Evolutionary conservation across 2,797 vertebrate species (phyloP).

Genomic region (Perodicticus potto): DNA sequence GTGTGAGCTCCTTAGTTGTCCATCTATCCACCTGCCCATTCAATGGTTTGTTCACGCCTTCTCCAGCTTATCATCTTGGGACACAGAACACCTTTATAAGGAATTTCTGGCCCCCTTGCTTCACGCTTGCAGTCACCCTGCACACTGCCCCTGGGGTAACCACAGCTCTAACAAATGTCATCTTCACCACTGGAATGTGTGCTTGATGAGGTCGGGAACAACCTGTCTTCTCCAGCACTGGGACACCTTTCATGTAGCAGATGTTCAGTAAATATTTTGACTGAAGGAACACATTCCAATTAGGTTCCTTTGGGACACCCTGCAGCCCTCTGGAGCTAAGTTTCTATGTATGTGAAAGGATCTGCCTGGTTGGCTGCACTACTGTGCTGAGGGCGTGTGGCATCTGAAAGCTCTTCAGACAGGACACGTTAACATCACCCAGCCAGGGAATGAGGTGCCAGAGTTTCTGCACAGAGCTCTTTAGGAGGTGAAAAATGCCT

Average conservation of each 20-base stretch:
- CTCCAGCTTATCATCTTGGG: background rate
- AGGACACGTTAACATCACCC: background rate
- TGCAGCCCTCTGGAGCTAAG: background rate
- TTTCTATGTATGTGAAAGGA: background rate
- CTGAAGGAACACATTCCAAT: background rate
- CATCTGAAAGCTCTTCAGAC: background rate
- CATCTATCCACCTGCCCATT: background rate
- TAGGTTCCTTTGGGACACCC: background rate
- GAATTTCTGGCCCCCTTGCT: background rate
- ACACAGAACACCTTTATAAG: background rate
- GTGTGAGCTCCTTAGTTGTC: accelerated
- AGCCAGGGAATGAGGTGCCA: background rate
- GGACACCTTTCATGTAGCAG: background rate
- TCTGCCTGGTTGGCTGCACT: background rate
- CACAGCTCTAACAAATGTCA: background rate
- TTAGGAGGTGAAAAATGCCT: background rate
- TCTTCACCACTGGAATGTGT: background rate
- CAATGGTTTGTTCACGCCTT: background rate
- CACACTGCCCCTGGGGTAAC: accelerated
- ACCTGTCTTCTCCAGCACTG: background rate
- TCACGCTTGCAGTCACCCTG: background rate
- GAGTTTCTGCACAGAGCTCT: background rate
- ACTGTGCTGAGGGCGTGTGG: background rate
- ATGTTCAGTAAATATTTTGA: background rate
- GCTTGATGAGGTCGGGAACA: background rate